Base-by-base conservation (phyloP, 2,797 vertebrate species). In the Allochrocebus solatus region DNA sequence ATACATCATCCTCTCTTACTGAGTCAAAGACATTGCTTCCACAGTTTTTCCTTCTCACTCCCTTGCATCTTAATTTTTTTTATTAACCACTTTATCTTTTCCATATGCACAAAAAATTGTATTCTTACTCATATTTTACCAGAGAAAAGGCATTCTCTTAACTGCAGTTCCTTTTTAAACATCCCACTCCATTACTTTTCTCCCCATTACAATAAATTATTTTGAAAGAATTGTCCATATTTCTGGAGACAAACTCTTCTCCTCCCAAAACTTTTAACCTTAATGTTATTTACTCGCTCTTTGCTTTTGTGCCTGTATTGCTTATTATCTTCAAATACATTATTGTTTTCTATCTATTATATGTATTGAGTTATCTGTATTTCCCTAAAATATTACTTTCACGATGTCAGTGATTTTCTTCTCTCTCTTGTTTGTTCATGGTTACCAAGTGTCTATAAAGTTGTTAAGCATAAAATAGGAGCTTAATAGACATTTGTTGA, bases 81-180 rank as follows among this genome's bases (percentile, higher is more conserved):
- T 89, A 91, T 90, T 81, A 91, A 76, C 82, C 14, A 80, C 36
- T 88, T 95, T 87, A 94, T 93, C 76, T 76, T 12, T 87, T n/a
- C 17, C 41, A 59, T 72, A 4, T 22, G 33, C 41, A 46, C 22
- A 87, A 64, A 94, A 59, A 43, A 53, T 75, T 1, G 21, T 33
- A 30, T 16, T 92, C 26, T 87, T 86, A 61, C 39, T 64, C 41
- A 48, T 79, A 81, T 70, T 89, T 93, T 90, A 67, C n/a, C 43
- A 39, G 13, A 59, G 86, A 85, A 46, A 82, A 96, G 21, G 0
- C 61, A 74, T 82, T 89, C 19, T 91, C 5, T 74, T 80, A 14
- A 43, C 9, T 13, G 14, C 7, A 21, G 4, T 83, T 87, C 48
- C 33, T n/a, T 39, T 89, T 82, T 57, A 7, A n/a, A 72, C 4